These are phyloP conservation scores for Cebidichthys violaceus DNA, from an alignment of 2,113 vertebrate genomes.

Conservation along the genomic window DNA sequence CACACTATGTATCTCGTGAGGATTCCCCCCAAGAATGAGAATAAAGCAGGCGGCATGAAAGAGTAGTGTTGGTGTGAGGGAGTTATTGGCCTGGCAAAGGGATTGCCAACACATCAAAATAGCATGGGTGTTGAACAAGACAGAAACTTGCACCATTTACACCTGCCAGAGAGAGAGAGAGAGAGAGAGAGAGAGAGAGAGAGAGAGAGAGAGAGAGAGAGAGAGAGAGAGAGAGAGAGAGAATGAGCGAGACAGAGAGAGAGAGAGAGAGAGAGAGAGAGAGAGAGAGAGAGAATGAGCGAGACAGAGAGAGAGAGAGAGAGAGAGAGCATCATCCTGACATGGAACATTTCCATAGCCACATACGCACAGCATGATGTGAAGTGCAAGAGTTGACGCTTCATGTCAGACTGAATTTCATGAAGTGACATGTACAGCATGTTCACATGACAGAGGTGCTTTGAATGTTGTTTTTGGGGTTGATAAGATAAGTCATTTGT, in stretches of 20 bases:
- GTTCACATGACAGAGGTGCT: conserved; percentile 65
- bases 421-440: conserved; percentile 67
- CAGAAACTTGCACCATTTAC: conserved; percentile 82
- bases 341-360: conserved; percentile 71
- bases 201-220: conserved; percentile 13
- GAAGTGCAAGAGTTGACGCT: conserved; percentile 65
- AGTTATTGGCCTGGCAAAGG: conserved; percentile 83
- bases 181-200: too few species aligned
- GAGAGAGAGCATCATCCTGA: conserved; percentile 48
- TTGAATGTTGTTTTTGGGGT: conserved; percentile 63
- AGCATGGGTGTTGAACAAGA: conserved; percentile 81
- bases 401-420: conserved; percentile 68
- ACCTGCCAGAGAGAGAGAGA: conserved; percentile 65
- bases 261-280: too few species aligned
- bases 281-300: too few species aligned
- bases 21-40: conserved; percentile 82
- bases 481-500: conserved; percentile 61
- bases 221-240: conserved; percentile 16
- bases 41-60: conserved; percentile 81
- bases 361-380: conserved; percentile 41
- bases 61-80: conserved; percentile 82
- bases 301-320: not conserved
- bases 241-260: not conserved
- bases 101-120: conserved; percentile 84
- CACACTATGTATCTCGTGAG: conserved; percentile 83